Evolutionary conservation across 2,888 invertebrate species (phyloP).

Genomic region (Emmelina monodactyla): DNA sequence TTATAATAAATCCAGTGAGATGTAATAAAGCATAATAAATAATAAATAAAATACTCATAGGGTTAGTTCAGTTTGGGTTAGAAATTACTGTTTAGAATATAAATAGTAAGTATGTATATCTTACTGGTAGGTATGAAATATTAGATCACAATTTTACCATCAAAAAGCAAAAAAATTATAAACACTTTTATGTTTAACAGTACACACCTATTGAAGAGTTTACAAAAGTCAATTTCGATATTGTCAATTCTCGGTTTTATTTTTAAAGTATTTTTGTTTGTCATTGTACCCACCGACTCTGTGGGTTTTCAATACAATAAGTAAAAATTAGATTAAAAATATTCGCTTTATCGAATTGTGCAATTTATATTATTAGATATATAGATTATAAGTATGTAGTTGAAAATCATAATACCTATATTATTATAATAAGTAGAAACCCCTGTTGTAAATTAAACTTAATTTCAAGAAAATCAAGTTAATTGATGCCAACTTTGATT

Average conservation of each 20-base stretch:
- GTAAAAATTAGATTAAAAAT: slow-evolving; percentile 20
- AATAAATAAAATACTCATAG: slow-evolving; percentile 50
- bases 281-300: neutral
- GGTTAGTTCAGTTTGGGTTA: slow-evolving; percentile 30
- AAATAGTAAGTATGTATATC: too few relatives aligned
- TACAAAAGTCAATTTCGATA: too few relatives aligned
- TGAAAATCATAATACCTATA: slow-evolving; percentile 35
- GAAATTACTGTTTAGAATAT: too few relatives aligned
- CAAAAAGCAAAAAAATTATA: too few relatives aligned
- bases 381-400: slow-evolving; percentile 30
- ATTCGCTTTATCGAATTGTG: slow-evolving; percentile 62
- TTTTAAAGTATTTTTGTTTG: neutral
- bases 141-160: too few relatives aligned
- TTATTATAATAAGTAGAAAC: neutral
- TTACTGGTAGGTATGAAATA: too few relatives aligned
- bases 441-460: slow-evolving; percentile 1
- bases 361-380: slow-evolving; percentile 56
- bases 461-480: slow-evolving; percentile 7
- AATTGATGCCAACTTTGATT: slow-evolving; percentile 27
- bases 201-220: too few relatives aligned
- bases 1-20: slow-evolving; percentile 45
- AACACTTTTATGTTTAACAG: too few relatives aligned
- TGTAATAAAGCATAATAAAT: slow-evolving; percentile 36
- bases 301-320: neutral
- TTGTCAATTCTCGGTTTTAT: too few relatives aligned